Evolutionary conservation across 2,797 vertebrate genomes (phyloP), one percentile per base, ranked within the genome.

Genomic region (Brachyalestes nurse): DNA sequence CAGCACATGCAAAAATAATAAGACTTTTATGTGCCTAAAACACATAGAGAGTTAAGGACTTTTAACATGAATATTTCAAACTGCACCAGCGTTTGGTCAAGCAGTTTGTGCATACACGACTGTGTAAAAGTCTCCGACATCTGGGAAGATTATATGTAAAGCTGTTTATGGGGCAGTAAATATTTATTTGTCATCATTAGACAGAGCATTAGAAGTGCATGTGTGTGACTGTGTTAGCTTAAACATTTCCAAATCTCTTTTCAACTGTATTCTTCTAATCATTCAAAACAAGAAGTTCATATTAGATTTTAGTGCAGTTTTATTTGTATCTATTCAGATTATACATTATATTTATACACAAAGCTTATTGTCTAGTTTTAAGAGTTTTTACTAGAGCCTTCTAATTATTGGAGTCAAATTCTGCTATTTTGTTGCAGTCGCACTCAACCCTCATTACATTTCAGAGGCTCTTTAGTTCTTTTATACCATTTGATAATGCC

Each of bases 11-110:
- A 73, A 51, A 55, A 57, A 47, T 66, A 66, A 58, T 47, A 80
- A 47, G 25, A 73, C 38, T 13, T 58, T 64, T 65, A 79, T 13
- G 49, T 57, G 21, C 66, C 47, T 49, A 7, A 61, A 61, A 14
- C 60, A 61, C 55, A 60, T 21, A 71, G 21, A 78, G 21, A 61
- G 60, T 71, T 78, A 70, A 34, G 10, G 60, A 78, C 77, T 38
- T 71, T 71, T 61, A 17, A 38, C 69, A 51, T 71, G 71, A 49
- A 25, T n/a, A 40, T 40, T 40, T 60, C 49, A 70, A 70, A 70
- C 17, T 60, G 40, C 51, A 70, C 40, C 42, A 34, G 66, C 47
- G 53, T 49, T 77, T 61, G 38, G 66, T 49, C 45, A 49, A 78
- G 45, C 25, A 12, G n/a, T 60, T 61, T 60, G 65, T 40, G 12